phyloP scores from a whole-genome alignment of 2,888 invertebrate genomes.

The Hetaerina titia region DNA sequence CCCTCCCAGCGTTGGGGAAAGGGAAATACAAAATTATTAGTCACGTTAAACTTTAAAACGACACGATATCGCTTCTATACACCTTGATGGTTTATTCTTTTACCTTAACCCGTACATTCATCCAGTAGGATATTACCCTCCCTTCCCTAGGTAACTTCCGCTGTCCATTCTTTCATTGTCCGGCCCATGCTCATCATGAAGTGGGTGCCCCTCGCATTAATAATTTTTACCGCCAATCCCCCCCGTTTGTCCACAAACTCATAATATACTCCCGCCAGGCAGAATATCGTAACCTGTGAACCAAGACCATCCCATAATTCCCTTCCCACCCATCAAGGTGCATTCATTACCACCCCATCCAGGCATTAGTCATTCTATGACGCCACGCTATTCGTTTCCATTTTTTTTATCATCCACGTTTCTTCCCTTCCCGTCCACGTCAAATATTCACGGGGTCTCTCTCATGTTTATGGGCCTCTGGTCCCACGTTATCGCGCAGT shows the following conservation, averaged over 20 bases:
- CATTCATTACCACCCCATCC: background rate
- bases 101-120: background rate
- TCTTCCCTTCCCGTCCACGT: background rate
- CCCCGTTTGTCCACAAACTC: background rate
- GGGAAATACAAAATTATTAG: conserved; percentile 8
- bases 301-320: background rate
- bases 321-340: background rate
- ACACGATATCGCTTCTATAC: conserved; percentile 17
- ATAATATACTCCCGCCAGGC: background rate
- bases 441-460: background rate
- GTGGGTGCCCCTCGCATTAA: background rate
- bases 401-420: background rate
- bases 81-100: background rate
- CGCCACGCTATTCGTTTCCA: background rate
- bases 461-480: background rate
- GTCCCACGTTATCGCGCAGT: background rate
- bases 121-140: background rate
- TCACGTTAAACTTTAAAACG: conserved; percentile 6
- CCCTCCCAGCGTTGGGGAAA: background rate
- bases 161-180: background rate
- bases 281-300: background rate
- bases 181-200: background rate
- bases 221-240: background rate
- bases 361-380: background rate
- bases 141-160: background rate